Evolutionary conservation across 2,113 vertebrate species (phyloP).

Genomic region (Bostrychus sinensis): DNA sequence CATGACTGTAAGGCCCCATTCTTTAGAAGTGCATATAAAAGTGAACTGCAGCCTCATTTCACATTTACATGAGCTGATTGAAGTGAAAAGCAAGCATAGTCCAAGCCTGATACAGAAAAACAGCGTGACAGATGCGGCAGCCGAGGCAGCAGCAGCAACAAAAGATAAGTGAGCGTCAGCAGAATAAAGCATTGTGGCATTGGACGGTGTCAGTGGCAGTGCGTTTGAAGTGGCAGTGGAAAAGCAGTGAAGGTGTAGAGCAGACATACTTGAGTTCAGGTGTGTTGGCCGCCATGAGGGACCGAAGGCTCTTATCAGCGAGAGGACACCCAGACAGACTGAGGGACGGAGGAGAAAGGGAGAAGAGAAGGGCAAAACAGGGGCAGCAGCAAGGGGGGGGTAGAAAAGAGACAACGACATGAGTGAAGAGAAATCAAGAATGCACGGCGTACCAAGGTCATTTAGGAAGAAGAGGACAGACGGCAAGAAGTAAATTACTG

Average conservation of each 20-base stretch:
- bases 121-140: slow-evolving; percentile 41
- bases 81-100: slow-evolving; percentile 36
- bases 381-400: slow-evolving; percentile 14
- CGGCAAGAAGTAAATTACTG: slow-evolving; percentile 64
- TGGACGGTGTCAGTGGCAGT: slow-evolving; percentile 39
- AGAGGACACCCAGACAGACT: slow-evolving; percentile 99
- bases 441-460: slow-evolving; percentile 71
- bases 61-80: slow-evolving; percentile 34
- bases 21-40: neutral
- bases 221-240: slow-evolving; percentile 54
- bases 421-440: slow-evolving; percentile 78
- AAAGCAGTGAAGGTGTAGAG: slow-evolving; percentile 77
- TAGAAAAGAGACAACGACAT: slow-evolving; percentile 47
- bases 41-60: slow-evolving; percentile 7
- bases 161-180: slow-evolving; percentile 52
- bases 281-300: slow-evolving; percentile 99
- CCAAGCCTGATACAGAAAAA: slow-evolving; percentile 17
- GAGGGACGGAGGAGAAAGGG: slow-evolving; percentile 67
- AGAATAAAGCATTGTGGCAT: slow-evolving; percentile 29
- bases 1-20: neutral
- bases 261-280: slow-evolving; percentile 99
- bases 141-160: slow-evolving; percentile 45
- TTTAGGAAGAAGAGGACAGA: slow-evolving; percentile 66
- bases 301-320: slow-evolving; percentile 99
- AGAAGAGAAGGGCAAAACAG: slow-evolving; percentile 32